These are phyloP conservation scores for Muricea muricata DNA, from an alignment of 92 coral and sea anemone genomes.

Conservation along the genomic window DNA sequence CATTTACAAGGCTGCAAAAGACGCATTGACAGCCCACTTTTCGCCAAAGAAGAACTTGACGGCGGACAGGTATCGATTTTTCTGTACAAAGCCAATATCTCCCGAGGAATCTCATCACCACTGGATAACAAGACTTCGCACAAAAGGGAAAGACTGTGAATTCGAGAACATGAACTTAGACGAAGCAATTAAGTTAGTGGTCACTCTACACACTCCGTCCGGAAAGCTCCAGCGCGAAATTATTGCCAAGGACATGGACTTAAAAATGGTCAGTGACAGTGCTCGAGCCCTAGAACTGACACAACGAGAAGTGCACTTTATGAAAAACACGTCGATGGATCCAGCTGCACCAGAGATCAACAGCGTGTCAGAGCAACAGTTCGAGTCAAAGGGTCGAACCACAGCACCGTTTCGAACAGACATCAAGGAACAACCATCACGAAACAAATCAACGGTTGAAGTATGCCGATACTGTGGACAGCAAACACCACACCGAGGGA, in stretches of 20 bases:
- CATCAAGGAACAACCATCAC: neutral
- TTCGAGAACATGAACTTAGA: too few relatives aligned
- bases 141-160: too few relatives aligned
- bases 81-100: slow-evolving; percentile 22
- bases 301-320: too few relatives aligned
- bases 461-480: too few relatives aligned
- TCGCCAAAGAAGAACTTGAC: slow-evolving; percentile 16
- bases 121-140: too few relatives aligned
- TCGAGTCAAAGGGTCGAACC: neutral
- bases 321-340: too few relatives aligned
- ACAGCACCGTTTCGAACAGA: neutral
- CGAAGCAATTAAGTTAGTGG: slow-evolving; percentile 17
- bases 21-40: too few relatives aligned
- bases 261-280: neutral
- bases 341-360: slow-evolving; percentile 7
- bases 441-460: neutral
- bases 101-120: slow-evolving; percentile 18
- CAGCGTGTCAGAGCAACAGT: neutral
- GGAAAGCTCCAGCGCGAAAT: slow-evolving; percentile 13
- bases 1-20: too few relatives aligned
- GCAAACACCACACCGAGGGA: too few relatives aligned
- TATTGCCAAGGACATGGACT: slow-evolving; percentile 7
- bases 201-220: slow-evolving; percentile 9
- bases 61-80: slow-evolving; percentile 6
- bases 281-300: slow-evolving; percentile 13